Evolutionary conservation across 2,888 invertebrate species (phyloP).

Genomic region (Trisateles emortualis): DNA sequence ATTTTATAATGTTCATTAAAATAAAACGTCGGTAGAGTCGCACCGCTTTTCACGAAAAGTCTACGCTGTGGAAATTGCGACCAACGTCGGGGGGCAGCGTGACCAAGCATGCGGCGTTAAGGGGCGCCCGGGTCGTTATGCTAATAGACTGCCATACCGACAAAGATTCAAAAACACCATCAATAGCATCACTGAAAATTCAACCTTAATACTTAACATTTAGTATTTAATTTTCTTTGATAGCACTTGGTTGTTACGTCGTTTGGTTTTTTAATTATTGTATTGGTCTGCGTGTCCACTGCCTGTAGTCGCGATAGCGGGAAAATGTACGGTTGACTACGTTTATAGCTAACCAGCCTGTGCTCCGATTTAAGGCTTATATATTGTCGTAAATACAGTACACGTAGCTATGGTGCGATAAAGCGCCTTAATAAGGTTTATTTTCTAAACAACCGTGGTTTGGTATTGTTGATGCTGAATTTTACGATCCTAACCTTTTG

Average conservation of each 20-base stretch:
- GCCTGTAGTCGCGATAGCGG: slow-evolving; percentile 79
- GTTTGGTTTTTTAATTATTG: slow-evolving; percentile 31
- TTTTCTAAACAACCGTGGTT: slow-evolving; percentile 68
- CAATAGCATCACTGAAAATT: slow-evolving; percentile 22
- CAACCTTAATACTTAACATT: slow-evolving; percentile 11
- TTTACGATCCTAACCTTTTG: slow-evolving; percentile 53
- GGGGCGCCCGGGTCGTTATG: slow-evolving; percentile 84
- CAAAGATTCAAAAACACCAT: slow-evolving; percentile 37
- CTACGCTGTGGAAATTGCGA: slow-evolving; percentile 80
- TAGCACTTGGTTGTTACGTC: slow-evolving; percentile 33
- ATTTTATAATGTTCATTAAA: slow-evolving; percentile 50
- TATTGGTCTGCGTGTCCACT: slow-evolving; percentile 76
- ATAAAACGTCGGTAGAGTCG: slow-evolving; percentile 60
- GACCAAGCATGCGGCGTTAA: slow-evolving; percentile 86
- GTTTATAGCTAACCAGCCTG: slow-evolving; percentile 81
- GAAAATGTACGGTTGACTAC: slow-evolving; percentile 86
- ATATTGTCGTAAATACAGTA: slow-evolving; percentile 74
- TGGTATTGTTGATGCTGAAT: slow-evolving; percentile 57
- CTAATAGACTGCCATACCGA: slow-evolving; percentile 67
- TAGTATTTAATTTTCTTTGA: slow-evolving; percentile 25
- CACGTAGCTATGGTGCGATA: slow-evolving; percentile 71
- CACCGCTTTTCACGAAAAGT: slow-evolving; percentile 75
- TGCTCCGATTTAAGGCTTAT: slow-evolving; percentile 76
- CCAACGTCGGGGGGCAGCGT: slow-evolving; percentile 81
- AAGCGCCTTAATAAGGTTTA: slow-evolving; percentile 75